Evolutionary conservation across 2,888 invertebrate species (phyloP), one percentile per base, ranked within the genome.

Genomic region (Penaeus monodon): DNA sequence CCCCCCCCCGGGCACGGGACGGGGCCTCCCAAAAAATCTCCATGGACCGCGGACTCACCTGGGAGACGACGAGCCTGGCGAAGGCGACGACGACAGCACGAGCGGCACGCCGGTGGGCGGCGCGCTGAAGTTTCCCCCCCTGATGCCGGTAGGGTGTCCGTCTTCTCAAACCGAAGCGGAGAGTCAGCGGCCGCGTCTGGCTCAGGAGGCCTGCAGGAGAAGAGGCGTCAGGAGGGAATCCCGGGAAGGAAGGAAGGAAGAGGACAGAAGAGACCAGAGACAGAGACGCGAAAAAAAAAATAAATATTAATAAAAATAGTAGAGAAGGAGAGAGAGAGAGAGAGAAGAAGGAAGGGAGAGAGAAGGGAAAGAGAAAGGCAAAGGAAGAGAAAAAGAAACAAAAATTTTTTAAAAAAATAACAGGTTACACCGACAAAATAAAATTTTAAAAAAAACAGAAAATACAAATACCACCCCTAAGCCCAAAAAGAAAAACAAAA

Each of bases 121-220:
- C 90, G 88, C 91, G 90, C 90, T 91, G 91, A 90, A 91, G n/a
- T 90, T 90, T 91, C 90, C 90, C 92, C 91, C 90, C 91, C 86
- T 92, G 91, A 73, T 91, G 91, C 81, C 94, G 94, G 92, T 96
- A 96, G 78, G 94, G 85, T 93, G 93, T 96, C 96, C 90, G 95
- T 93, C 85, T 94, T 93, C 0, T 93, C 92, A n/a, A 91, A 95
- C 95, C 90, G 92, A 96, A 96, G 89, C 94, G 93, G 85, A 96
- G 92, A 65, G 94, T 94, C 85, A 95, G 92, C 91, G 94, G 93
- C 90, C 94, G 94, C 24, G 95, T 95, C 91, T 95, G 95, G 91
- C 95, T 95, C 84, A 94, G 94, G 83, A 96, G 92, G 91, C 92
- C 95, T 95, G 91, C 14, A 57, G 38, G 29, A n/a, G 76, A 49